Evolutionary conservation across 1,140 invertebrate species (phyloP).

Genomic region (Pseudomyrmex flavicornis): DNA sequence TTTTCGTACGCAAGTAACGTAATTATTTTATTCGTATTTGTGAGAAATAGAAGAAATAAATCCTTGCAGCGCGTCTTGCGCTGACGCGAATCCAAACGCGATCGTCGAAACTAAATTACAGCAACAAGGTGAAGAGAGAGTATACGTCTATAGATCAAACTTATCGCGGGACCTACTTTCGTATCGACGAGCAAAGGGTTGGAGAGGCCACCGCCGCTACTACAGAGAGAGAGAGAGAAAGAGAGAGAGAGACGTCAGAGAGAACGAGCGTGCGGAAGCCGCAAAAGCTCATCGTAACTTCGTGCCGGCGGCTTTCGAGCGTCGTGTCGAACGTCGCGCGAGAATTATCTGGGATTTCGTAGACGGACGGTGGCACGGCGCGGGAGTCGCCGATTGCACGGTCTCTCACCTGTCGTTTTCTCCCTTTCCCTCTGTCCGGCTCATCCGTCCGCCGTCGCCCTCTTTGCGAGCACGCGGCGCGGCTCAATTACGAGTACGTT

Average conservation of each 20-base stretch:
- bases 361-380: not conserved
- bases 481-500: constrained; percentile 64
- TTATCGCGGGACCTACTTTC: constrained; percentile 16
- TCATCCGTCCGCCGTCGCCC: not conserved
- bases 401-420: constrained; percentile 64
- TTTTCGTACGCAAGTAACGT: no score
- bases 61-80: not conserved
- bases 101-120: constrained; percentile 22
- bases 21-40: not conserved
- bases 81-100: not conserved
- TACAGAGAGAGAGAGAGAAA: constrained; percentile 1
- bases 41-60: not conserved
- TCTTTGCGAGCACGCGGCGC: constrained; percentile 47
- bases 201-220: not conserved
- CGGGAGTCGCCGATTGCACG: constrained; percentile 41
- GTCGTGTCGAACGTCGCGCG: constrained; percentile 61
- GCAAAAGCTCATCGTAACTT: constrained; percentile 53
- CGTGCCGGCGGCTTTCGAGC: constrained; percentile 49
- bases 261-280: constrained; percentile 46
- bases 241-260: constrained; percentile 41
- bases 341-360: constrained; percentile 51
- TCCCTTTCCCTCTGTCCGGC: not conserved
- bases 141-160: not conserved
- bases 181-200: constrained; percentile 25
- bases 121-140: not conserved